Evolutionary conservation across 1,140 invertebrate species (phyloP), one percentile per base, ranked within the genome.

Genomic region (Panulirus ornatus): DNA sequence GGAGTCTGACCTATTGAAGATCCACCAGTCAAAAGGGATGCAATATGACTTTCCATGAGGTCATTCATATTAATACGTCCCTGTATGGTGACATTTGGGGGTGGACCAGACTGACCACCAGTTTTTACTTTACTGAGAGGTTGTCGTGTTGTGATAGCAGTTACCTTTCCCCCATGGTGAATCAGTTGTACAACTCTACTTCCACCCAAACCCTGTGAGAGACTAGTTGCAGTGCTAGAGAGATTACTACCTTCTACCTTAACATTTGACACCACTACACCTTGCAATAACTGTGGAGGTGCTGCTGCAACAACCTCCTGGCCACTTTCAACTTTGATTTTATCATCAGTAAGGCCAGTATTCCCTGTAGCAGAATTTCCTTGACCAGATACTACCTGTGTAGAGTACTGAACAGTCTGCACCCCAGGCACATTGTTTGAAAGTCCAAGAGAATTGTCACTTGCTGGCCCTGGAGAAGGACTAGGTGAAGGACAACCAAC

Each of bases 401-500:
- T n/a, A 30, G 82, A 85, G 66, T 79, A 87, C 73, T 90, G 88
- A 66, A 84, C 73, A 44, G 82, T 78, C 30, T 54, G 82, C 2
- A 75, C 73, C 54, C 73, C 73, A 27, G 87, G 40, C 9, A 70
- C 30, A 44, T 47, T 84, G 30, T 82, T 42, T 76, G 82, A 78
- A 19, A 79, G 54, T 34, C 91, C 91, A 47, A 88, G 70, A 84
- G 84, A 87, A 47, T 86, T 87, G 54, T 91, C 91, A 88, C 82
- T 88, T n/a, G 84, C 85, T 66, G 84, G 79, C 19, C 85, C 85
- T 63, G 90, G 89, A 34, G 88, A 88, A n/a, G 90, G 92, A 93
- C 75, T 96, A 95, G 42, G 93, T 91, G 94, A 94, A 38, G 88
- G 92, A 92, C 38, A 89, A 95, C 94, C 89, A 94, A 93, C 88